phyloP scores from a whole-genome alignment of 1,140 invertebrate genomes.

The Zaprionus tsacasi region DNA sequence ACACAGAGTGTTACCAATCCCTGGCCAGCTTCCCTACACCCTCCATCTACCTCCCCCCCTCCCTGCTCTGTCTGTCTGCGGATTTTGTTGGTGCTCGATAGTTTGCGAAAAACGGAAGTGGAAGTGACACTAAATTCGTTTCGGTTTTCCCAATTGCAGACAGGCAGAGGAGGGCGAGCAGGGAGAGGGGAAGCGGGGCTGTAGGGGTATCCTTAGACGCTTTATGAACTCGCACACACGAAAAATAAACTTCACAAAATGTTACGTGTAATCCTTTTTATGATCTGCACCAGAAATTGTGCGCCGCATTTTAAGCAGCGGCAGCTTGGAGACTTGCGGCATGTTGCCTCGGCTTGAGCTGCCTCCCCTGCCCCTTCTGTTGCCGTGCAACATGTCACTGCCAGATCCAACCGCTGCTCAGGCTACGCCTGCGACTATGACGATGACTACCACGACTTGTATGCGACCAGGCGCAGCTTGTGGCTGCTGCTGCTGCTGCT shows the following conservation, averaged over 20 bases:
- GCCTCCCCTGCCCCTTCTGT: constrained; percentile 18
- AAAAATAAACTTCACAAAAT: constrained; percentile 72
- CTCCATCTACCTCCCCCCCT: background rate
- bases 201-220: constrained; percentile 28
- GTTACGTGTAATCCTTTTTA: constrained; percentile 80
- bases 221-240: constrained; percentile 41
- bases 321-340: background rate
- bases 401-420: constrained; percentile 66
- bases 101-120: constrained; percentile 74
- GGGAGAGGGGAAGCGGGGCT: background rate
- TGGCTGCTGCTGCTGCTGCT: constrained; percentile 21
- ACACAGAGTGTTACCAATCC: background rate
- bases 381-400: constrained; percentile 62
- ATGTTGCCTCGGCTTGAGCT: constrained; percentile 35
- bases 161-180: constrained; percentile 17
- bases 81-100: constrained; percentile 55
- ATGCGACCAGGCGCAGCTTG: constrained; percentile 58
- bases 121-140: constrained; percentile 82
- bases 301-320: constrained; percentile 69
- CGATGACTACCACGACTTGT: background rate
- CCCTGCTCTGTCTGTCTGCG: constrained; percentile 14
- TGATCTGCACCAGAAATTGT: constrained; percentile 70
- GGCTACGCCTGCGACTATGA: constrained; percentile 24
- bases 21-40: background rate
- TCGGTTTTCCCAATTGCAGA: constrained; percentile 67